Conservation (phyloP, 2,113 vertebrate genomes). For the Xenopus borealis region DNA sequence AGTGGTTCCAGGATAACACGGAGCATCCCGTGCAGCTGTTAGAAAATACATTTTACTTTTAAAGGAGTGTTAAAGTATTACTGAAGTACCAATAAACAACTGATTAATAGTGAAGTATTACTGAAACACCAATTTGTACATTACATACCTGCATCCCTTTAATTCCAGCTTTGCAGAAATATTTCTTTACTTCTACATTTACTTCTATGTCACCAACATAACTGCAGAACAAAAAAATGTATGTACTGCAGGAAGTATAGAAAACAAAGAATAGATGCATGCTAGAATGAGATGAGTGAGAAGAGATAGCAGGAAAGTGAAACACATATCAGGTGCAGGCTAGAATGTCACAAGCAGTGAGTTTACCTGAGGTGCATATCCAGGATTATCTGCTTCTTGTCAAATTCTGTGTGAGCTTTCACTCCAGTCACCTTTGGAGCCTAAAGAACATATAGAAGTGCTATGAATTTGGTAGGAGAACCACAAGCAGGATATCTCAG, state of each 20-base stretch:
- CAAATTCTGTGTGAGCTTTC: slow-evolving; percentile 78
- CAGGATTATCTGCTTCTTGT: slow-evolving; percentile 82
- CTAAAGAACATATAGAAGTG: slow-evolving; percentile 57
- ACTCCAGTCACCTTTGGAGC: slow-evolving; percentile 81
- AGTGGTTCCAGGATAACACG: slow-evolving; percentile 89
- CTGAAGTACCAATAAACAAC: not conserved
- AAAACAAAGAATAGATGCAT: too few relatives aligned
- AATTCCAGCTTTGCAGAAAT: slow-evolving; percentile 90
- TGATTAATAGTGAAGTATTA: not conserved
- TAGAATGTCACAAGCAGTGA: too few relatives aligned
- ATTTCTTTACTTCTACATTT: slow-evolving; percentile 91
- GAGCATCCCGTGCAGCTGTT: slow-evolving; percentile 80
- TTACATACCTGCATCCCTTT: slow-evolving; percentile 85
- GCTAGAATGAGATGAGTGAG: too few relatives aligned
- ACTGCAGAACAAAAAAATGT: slow-evolving; percentile 52
- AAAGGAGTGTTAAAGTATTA: not conserved
- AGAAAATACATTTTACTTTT: not conserved
- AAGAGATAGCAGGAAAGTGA: too few relatives aligned
- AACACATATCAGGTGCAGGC: too few relatives aligned
- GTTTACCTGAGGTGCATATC: slow-evolving; percentile 84
- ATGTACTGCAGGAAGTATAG: too few relatives aligned
- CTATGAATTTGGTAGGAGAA: too few relatives aligned
- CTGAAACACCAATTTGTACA: too few relatives aligned
- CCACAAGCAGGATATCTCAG: too few relatives aligned
- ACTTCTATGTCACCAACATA: slow-evolving; percentile 88